Conservation (phyloP, 2,888 invertebrate genomes). For the Shargacucullia verbasci region DNA sequence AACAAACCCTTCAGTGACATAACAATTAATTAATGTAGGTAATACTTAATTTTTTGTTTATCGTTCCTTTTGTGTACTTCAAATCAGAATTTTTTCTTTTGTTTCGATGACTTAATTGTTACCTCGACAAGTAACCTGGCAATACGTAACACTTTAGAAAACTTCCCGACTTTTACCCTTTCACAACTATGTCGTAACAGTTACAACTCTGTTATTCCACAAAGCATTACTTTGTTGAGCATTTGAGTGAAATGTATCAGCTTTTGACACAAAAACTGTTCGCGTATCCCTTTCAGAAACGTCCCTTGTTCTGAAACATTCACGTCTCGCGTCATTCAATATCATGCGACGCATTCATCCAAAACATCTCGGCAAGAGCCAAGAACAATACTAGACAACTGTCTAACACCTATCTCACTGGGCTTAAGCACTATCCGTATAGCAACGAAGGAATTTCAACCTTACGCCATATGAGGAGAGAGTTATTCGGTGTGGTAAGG, state of each 20-base stretch:
- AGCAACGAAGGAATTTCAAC: constrained; percentile 39
- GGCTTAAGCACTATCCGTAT: constrained; percentile 48
- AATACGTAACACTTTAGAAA: constrained; percentile 28
- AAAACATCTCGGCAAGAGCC: constrained; percentile 61
- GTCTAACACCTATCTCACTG: constrained; percentile 65
- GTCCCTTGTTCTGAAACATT: constrained; percentile 54
- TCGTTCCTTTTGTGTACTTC: no score
- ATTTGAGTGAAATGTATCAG: constrained; percentile 37
- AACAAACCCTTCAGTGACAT: no score
- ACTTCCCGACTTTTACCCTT: constrained; percentile 15
- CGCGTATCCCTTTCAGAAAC: constrained; percentile 47
- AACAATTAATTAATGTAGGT: no score
- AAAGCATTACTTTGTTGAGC: constrained; percentile 38
- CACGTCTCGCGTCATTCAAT: constrained; percentile 57
- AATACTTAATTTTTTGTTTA: no score
- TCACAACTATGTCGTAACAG: constrained; percentile 14
- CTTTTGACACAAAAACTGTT: constrained; percentile 40
- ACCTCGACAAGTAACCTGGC: background rate
- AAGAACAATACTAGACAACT: constrained; percentile 64
- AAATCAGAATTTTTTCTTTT: background rate
- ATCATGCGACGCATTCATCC: constrained; percentile 61
- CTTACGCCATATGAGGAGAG: constrained; percentile 45
- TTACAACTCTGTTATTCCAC: constrained; percentile 9
- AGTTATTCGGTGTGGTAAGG: constrained; percentile 26
- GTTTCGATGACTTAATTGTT: constrained; percentile 25